Evolutionary conservation across 2,113 vertebrate species (phyloP).

Genomic region (Salvelinus alpinus): DNA sequence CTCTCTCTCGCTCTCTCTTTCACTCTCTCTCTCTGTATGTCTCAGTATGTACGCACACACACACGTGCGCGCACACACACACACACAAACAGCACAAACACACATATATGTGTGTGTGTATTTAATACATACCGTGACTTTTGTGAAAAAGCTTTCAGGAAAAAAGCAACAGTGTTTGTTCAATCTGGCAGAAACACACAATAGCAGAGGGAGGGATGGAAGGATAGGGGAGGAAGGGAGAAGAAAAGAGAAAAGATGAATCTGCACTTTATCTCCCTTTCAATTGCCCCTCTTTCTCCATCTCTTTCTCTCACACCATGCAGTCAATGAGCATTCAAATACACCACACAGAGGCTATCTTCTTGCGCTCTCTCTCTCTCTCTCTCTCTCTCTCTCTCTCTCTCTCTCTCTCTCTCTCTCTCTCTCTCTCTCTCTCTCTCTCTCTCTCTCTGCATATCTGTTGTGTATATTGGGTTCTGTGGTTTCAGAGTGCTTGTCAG

Average conservation of each 20-base stretch:
- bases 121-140: conserved; percentile 32
- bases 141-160: conserved; percentile 38
- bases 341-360: conserved; percentile 1
- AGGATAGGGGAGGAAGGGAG: background rate
- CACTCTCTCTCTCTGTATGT: background rate
- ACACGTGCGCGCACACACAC: background rate
- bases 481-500: too few species aligned
- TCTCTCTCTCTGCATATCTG: background rate
- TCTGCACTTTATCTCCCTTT: conserved; percentile 61
- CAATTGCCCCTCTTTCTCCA: conserved; percentile 29
- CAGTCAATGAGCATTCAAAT: conserved; percentile 10
- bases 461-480: background rate
- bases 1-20: background rate
- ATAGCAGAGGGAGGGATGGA: conserved; percentile 16
- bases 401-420: too few species aligned
- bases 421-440: too few species aligned
- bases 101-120: conserved; percentile 1
- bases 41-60: background rate
- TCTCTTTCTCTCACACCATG: background rate
- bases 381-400: too few species aligned
- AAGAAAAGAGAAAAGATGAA: conserved; percentile 22
- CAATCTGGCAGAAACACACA: conserved; percentile 49
- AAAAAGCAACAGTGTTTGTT: conserved; percentile 52
- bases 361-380: too few species aligned
- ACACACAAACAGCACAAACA: background rate